Evolutionary conservation across 1,140 invertebrate species (phyloP), one percentile per base, ranked within the genome.

Genomic region (Formica exsecta): DNA sequence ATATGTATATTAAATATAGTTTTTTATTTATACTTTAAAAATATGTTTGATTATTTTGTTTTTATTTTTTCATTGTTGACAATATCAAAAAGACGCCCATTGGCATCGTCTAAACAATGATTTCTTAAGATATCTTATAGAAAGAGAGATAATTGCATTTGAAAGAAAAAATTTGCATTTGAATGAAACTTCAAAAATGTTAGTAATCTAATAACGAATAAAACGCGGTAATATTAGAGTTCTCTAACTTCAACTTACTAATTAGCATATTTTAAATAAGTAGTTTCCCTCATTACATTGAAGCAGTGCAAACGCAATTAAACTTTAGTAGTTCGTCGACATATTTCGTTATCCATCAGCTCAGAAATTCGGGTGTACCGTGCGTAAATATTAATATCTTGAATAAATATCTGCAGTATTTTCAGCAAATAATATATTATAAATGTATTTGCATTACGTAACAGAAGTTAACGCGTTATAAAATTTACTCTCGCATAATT

Each of bases 221-320:
- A 80, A 80, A 70, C 16, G 16, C 57, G n/a, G 4, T 13, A 65
- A 85, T 66, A 85, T 77, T 29, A 38, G 59, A 75, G 62, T 61
- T 86, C 36, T 51, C 32, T 4, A 61, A 81, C 41, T 71, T 71
- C 51, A 51, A 66, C 51, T 81, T 51, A 79, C 41, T 71, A 68
- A 80, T 80, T 80, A 80, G 76, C 64, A 80, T 80, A 70, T 68
- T 51, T 36, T 68, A 80, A 66, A 80, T 57, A 80, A 80, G 44
- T 68, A 79, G 48, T 80, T 70, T 80, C 16, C 22, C 48, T 80
- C 64, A 80, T 80, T 80, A 80, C 48, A 51, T 48, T 25, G 16
- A 8, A 38, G 16, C 48, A 51, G 48, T 51, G 76, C 62, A 68
- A 80, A 68, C 44, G 64, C 76, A 80, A 80, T 80, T 80, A 68